These are phyloP conservation scores for Trachelus troglodyta DNA, from an alignment of 2,888 invertebrate genomes.

Conservation along the genomic window DNA sequence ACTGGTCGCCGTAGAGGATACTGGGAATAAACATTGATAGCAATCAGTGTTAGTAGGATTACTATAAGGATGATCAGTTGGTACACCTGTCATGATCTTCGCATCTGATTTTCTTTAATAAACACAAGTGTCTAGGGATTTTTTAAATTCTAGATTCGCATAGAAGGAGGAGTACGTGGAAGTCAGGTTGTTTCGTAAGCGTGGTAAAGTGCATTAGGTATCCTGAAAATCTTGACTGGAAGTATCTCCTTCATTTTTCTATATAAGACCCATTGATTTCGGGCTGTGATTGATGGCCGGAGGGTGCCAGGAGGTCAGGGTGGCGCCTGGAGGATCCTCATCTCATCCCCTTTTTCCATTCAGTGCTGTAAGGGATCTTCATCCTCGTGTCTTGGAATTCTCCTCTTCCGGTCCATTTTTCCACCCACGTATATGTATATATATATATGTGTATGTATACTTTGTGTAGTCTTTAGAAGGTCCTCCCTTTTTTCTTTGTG, in stretches of 20 bases:
- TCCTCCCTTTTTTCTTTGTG: background rate
- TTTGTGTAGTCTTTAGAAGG: background rate
- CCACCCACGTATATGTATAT: background rate
- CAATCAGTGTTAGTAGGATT: background rate
- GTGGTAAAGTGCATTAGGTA: background rate
- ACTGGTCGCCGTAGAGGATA: background rate
- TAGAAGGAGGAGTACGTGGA: background rate
- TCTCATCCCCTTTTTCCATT: slow-evolving; percentile 7
- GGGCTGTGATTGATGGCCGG: slow-evolving; percentile 45
- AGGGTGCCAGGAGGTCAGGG: slow-evolving; percentile 45
- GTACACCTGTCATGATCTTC: background rate
- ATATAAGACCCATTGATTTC: slow-evolving; percentile 41
- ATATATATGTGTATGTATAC: background rate
- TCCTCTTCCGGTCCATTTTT: background rate
- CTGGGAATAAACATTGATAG: background rate
- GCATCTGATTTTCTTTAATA: slow-evolving; percentile 6
- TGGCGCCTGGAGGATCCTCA: slow-evolving; percentile 39
- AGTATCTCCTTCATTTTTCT: background rate
- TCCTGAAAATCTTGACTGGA: background rate
- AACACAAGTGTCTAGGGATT: slow-evolving; percentile 15
- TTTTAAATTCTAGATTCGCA: slow-evolving; percentile 25
- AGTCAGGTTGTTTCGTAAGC: background rate
- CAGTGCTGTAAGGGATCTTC: background rate
- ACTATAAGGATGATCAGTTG: background rate
- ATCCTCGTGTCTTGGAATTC: background rate